Conservation (phyloP, 2,113 vertebrate species). For the Dryoscopus gambensis region DNA sequence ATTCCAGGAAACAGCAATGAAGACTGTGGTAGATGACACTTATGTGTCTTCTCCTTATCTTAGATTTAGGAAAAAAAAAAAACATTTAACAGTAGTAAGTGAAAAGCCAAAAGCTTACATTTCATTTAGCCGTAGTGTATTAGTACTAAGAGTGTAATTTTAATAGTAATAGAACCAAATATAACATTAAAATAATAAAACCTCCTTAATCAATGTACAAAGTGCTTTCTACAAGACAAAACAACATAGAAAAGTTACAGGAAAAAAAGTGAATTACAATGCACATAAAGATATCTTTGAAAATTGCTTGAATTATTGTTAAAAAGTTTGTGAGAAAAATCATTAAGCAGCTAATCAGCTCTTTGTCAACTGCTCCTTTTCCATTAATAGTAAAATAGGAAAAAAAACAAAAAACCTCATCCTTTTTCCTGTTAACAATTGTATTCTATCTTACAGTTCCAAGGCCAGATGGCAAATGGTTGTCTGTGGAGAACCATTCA, state of each 20-base stretch:
- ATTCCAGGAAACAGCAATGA: background rate
- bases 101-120: background rate
- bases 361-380: background rate
- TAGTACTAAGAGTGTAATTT: background rate
- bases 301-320: background rate
- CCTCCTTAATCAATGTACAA: accelerated
- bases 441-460: background rate
- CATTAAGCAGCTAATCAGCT: background rate
- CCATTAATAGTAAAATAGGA: background rate
- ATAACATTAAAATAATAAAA: background rate
- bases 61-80: background rate
- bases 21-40: background rate
- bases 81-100: accelerated
- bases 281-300: background rate
- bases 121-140: background rate
- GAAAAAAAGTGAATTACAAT: background rate
- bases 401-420: accelerated
- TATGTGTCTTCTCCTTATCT: background rate
- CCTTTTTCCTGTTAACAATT: background rate
- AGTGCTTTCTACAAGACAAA: background rate
- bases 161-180: background rate
- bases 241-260: background rate
- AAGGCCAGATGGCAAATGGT: background rate
- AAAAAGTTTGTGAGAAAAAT: background rate
- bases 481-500: background rate